A percentile compares a stretch with the other conserved stretches of the same genome.
phyloP scores from a whole-genome alignment of 2,113 vertebrate genomes.

The Forbesichthys agassizii region DNA sequence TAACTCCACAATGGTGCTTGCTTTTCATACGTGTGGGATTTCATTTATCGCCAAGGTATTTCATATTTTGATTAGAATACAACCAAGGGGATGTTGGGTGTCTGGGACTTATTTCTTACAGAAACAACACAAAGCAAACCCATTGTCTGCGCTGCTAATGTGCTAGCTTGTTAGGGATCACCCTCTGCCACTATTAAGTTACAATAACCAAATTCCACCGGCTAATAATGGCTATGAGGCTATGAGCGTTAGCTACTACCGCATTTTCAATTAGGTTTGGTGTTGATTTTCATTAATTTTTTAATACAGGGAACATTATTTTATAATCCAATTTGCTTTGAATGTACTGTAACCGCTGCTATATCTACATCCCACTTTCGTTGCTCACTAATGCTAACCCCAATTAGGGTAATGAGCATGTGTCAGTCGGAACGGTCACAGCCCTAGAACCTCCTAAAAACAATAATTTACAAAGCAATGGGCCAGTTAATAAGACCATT shows the following conservation, averaged over 20 bases:
- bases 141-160: conserved; percentile 51
- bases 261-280: not conserved
- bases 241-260: not conserved
- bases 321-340: conserved; percentile 14
- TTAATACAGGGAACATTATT: conserved; percentile 8
- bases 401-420: conserved; percentile 14
- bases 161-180: conserved; percentile 51
- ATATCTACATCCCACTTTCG: not conserved
- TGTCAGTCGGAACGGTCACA: conserved; percentile 7
- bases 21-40: conserved; percentile 18
- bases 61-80: conserved; percentile 71
- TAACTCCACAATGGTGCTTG: conserved; percentile 36
- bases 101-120: conserved; percentile 58
- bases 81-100: conserved; percentile 52
- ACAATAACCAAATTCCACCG: conserved; percentile 9
- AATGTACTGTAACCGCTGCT: not conserved
- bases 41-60: conserved; percentile 31
- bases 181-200: conserved; percentile 22
- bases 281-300: not conserved
- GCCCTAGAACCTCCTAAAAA: conserved; percentile 20
- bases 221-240: not conserved
- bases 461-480: conserved; percentile 32
- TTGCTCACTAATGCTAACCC: conserved; percentile 1
- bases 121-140: conserved; percentile 49
- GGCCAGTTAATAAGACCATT: conserved; percentile 38